These are phyloP conservation scores for Anomalospiza imberbis DNA, from an alignment of 2,797 vertebrate species.

Conservation along the genomic window DNA sequence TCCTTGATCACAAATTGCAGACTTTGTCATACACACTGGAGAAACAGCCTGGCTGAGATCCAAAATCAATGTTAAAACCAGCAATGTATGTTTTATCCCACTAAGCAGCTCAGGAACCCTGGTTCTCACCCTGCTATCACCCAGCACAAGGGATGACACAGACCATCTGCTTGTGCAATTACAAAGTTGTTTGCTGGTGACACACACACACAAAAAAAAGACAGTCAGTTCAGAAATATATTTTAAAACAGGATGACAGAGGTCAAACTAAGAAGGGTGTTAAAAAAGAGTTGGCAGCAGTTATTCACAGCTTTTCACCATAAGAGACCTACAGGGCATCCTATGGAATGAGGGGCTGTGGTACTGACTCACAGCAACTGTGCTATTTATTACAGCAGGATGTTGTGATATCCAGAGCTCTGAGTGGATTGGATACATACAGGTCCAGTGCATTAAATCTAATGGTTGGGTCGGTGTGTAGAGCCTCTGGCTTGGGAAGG, in stretches of 20 bases:
- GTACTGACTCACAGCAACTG: background rate
- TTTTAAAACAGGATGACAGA: background rate
- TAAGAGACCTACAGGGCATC: background rate
- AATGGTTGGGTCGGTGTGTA: background rate
- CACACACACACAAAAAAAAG: background rate
- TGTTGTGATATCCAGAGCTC: background rate
- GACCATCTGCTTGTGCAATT: slow-evolving; percentile 23
- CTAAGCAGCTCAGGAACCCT: background rate
- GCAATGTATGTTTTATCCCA: background rate
- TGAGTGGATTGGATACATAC: background rate
- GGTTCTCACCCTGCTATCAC: background rate
- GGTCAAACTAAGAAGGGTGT: background rate
- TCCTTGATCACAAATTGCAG: background rate
- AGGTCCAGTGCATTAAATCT: background rate
- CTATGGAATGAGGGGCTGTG: background rate
- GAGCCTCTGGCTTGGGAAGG: background rate
- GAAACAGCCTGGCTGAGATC: background rate
- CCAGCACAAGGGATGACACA: background rate
- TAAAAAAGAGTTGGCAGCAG: slow-evolving; percentile 25
- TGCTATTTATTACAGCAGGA: background rate
- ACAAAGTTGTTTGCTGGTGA: background rate
- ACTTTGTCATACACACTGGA: background rate
- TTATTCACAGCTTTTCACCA: slow-evolving; percentile 25
- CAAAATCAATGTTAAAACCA: background rate
- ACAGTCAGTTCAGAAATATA: background rate